A percentile compares a stretch with the other conserved stretches of the same genome.
Evolutionary conservation across 2,888 invertebrate genomes (phyloP).

Genomic region (Chloroclysta siterata): DNA sequence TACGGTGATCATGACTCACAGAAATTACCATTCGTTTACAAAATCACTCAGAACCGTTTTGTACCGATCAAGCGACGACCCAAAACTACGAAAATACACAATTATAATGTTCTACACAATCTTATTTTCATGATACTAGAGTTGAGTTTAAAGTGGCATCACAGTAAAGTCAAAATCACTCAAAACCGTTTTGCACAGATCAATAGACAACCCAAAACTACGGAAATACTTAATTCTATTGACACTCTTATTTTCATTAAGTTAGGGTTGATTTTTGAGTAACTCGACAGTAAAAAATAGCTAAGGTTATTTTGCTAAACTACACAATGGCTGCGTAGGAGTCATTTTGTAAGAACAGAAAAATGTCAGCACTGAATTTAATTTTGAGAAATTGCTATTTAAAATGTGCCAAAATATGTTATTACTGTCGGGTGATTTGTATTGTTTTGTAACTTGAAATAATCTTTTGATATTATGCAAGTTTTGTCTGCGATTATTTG

Average conservation of each 20-base stretch:
- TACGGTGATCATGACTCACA: slow-evolving; percentile 42
- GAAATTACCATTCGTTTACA: slow-evolving; percentile 51
- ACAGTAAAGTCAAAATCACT: slow-evolving; percentile 40
- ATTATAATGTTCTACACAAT: not conserved
- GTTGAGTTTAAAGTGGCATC: slow-evolving; percentile 21
- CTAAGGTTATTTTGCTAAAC: slow-evolving; percentile 44
- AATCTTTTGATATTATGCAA: slow-evolving; percentile 6
- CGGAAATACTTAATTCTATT: not conserved
- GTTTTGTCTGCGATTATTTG: not conserved
- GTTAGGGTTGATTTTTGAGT: slow-evolving; percentile 19
- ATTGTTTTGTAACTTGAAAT: slow-evolving; percentile 24
- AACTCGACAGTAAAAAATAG: slow-evolving; percentile 3
- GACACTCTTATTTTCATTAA: fast-evolving
- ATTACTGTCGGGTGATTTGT: slow-evolving; percentile 30
- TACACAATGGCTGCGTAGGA: slow-evolving; percentile 71
- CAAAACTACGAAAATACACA: not conserved
- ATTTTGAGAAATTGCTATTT: slow-evolving; percentile 51
- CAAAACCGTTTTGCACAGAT: slow-evolving; percentile 45
- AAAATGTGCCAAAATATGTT: slow-evolving; percentile 35
- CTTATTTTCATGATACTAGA: not conserved
- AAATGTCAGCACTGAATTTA: slow-evolving; percentile 61
- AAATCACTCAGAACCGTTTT: slow-evolving; percentile 50
- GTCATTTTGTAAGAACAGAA: slow-evolving; percentile 64
- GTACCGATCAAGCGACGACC: slow-evolving; percentile 36
- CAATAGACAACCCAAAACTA: slow-evolving; percentile 10